Conservation (phyloP, 2,888 invertebrate genomes). For the Metopia argyrocephala region DNA sequence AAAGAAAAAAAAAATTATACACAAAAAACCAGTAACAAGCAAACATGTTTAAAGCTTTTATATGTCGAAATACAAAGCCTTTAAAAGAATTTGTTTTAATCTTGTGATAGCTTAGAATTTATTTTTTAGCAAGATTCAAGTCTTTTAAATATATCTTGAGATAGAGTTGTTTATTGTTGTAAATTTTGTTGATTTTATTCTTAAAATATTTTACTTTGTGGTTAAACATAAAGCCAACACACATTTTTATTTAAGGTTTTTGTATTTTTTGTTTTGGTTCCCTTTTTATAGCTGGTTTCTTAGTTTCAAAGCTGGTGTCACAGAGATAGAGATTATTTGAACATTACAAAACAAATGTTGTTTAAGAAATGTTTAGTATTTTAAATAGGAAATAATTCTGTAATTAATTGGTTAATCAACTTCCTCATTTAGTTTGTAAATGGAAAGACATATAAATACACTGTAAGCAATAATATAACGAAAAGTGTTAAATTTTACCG, state of each 20-base stretch:
- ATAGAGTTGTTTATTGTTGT: constrained; percentile 49
- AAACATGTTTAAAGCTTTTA: constrained; percentile 42
- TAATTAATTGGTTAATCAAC: constrained; percentile 56
- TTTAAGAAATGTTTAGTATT: constrained; percentile 55
- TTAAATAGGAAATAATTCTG: constrained; percentile 56
- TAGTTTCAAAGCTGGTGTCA: no score
- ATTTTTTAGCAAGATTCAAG: no score
- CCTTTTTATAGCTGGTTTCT: not conserved
- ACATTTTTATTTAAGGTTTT: constrained; percentile 52
- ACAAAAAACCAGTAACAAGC: not conserved
- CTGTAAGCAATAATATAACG: no score
- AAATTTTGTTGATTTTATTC: constrained; percentile 57
- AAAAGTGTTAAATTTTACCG: no score
- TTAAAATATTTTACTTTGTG: constrained; percentile 55
- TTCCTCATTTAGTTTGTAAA: not conserved
- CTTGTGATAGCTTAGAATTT: no score
- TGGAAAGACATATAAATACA: not conserved
- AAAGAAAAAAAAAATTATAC: not conserved
- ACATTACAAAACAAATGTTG: not conserved
- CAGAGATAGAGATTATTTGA: no score
- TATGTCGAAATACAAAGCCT: not conserved
- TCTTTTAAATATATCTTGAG: not conserved
- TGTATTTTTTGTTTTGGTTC: not conserved
- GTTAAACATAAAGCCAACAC: constrained; percentile 63
- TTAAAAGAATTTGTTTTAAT: constrained; percentile 25